Evolutionary conservation across 2,888 invertebrate species (phyloP).

Genomic region (Drosophila mulleri): DNA sequence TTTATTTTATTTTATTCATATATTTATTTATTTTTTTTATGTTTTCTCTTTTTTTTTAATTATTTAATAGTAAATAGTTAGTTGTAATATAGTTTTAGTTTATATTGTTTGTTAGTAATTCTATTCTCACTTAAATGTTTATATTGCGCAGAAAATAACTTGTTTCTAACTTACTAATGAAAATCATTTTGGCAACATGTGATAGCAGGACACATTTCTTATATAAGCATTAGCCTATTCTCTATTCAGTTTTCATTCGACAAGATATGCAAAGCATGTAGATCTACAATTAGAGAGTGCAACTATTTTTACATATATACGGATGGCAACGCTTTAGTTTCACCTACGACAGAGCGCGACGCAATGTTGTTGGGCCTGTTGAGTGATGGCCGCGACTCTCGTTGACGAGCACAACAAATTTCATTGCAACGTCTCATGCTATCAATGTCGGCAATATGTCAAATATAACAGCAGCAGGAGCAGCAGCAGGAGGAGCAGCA

Average conservation of each 20-base stretch:
- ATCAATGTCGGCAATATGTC: constrained; percentile 78
- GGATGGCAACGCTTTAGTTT: constrained; percentile 30
- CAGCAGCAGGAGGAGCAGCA: constrained; percentile 35
- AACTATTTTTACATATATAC: neutral
- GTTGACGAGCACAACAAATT: constrained; percentile 80
- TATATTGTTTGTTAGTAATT: no score
- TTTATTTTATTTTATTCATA: no score
- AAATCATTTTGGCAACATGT: no score
- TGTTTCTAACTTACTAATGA: no score
- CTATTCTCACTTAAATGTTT: no score
- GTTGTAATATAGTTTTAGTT: no score
- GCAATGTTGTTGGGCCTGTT: constrained; percentile 43
- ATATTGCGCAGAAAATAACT: no score
- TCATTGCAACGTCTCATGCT: constrained; percentile 76
- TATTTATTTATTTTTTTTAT: no score
- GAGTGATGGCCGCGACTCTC: constrained; percentile 62
- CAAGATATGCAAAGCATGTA: neutral
- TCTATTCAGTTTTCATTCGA: neutral
- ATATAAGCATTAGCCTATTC: no score
- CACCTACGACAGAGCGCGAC: constrained; percentile 20
- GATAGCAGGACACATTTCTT: no score
- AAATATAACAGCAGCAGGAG: constrained; percentile 49
- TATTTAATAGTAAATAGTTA: no score
- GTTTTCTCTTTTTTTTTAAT: no score
- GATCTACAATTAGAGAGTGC: neutral